Evolutionary conservation across 2,888 invertebrate species (phyloP), one percentile per base, ranked within the genome.

Genomic region (Tachina fera): DNA sequence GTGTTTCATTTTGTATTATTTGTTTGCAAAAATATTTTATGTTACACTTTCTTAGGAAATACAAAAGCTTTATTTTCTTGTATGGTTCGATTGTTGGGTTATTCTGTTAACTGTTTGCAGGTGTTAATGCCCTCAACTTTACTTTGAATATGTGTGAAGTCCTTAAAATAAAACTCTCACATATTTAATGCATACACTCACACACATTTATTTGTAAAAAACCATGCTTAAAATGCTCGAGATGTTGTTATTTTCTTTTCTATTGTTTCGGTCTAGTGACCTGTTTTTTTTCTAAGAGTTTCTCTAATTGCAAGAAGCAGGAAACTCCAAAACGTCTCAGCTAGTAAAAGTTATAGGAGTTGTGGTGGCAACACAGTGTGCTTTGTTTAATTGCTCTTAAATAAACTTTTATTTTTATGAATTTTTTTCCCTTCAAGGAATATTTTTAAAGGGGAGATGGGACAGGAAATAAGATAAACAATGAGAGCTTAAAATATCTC

Each of bases 91-190:
- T 61, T 43, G 61, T 61, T 43, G 61, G 22, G 56, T 19, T 51
- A 58, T 67, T 49, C 41, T 22, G 63, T 72, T 14, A 49, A 19
- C 11, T 61, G 6, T 61, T 43, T 61, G 72, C 83, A 83, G 78
- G 83, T 83, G 74, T 74, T 83, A 78, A 83, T 83, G 68, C 67
- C 78, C 78, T 74, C 53, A 67, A 68, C 68, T 83, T 83, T 72
- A 68, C 43, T 78, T 68, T 77, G 65, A 60, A 83, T 83, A 72
- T 58, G 53, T 83, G 39, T 77, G 65, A 77, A 56, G 68, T 58
- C 53, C 72, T 51, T 70, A 49, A 10, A 79, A 16, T 31, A 22
- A 58, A 22, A 58, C 16, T 45, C n/a, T 43, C 58, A 41, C 13
- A 67, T 31, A 45, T n/a, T 16, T 53, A 68, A 43, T 43, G 16